phyloP scores from a whole-genome alignment of 1,140 invertebrate genomes.

The Laupala kohalensis region DNA sequence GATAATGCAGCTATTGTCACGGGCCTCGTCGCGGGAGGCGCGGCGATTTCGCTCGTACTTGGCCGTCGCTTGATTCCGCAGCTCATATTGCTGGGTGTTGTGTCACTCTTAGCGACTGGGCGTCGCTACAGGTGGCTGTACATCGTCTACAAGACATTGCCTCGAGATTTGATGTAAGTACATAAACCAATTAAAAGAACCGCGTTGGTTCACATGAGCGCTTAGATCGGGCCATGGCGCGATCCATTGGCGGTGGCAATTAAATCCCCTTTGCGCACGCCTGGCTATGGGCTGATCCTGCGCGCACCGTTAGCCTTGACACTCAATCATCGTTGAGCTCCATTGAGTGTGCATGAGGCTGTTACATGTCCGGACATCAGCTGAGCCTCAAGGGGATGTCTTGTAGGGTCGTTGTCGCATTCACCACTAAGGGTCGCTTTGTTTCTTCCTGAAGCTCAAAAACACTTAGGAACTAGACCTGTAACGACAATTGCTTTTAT shows the following conservation, averaged over 20 bases:
- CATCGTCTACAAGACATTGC: conserved; percentile 12
- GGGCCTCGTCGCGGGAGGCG: not conserved
- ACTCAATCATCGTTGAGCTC: not conserved
- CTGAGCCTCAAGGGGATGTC: too few relatives aligned
- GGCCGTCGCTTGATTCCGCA: not conserved
- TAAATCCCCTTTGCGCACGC: not conserved
- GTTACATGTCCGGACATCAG: not conserved
- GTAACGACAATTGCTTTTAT: too few relatives aligned
- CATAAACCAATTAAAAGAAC: too few relatives aligned
- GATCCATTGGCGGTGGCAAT: not conserved
- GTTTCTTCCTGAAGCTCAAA: too few relatives aligned
- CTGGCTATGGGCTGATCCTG: not conserved
- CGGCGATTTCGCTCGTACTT: not conserved
- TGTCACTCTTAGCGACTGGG: not conserved
- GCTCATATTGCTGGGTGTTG: not conserved
- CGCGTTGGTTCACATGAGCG: too few relatives aligned
- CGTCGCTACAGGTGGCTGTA: conserved; percentile 10
- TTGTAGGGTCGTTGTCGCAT: too few relatives aligned
- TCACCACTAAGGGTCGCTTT: too few relatives aligned
- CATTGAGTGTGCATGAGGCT: not conserved
- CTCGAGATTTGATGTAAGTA: conserved; percentile 10
- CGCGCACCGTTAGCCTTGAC: not conserved
- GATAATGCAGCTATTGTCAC: not conserved
- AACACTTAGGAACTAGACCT: too few relatives aligned
- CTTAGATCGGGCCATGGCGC: too few relatives aligned